Evolutionary conservation across 2,797 vertebrate genomes (phyloP), one percentile per base, ranked within the genome.

Genomic region (Danio aesculapii): DNA sequence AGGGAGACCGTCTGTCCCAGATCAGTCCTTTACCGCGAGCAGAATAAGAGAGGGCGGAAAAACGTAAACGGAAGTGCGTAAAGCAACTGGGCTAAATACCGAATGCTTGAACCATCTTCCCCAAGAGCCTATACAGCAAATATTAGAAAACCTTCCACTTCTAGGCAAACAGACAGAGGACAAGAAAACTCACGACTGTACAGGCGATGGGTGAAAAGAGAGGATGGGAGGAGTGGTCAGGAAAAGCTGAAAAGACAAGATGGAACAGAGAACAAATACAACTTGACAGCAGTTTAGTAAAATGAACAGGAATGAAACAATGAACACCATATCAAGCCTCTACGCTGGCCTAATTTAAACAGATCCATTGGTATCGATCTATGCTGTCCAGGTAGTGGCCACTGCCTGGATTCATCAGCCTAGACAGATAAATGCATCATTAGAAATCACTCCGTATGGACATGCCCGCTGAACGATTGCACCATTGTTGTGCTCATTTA

Each of bases 1-100:
- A 88, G 92, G 94, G 93, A 95, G 90, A 89, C 88, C 77, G 88
- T 87, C 91, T 92, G 93, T 93, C 94, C 94, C 94, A 94, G 92
- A 93, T 95, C 91, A 91, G 87, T 88, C 87, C 70, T 92, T 91
- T 89, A 91, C 90, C 83, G 86, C 86, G n/a, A 75, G 84, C 87
- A 72, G 81, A 85, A 84, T 68, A 71, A 82, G 70, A 50, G 41
- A 66, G 59, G 85, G 81, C 12, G 59, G 58, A 55, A 68, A 79
- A 75, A 73, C 62, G 63, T 75, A 61, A 59, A 30, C 50, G 61
- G 84, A 50, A 61, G 57, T 71, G 47, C n/a, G 61, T 64, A 76
- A 61, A 68, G 79, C 68, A 84, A 88, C 77, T 74, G 82, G 85
- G 82, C 91, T 92, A 91, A 91, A 92, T 92, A 57, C 66, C 81